Evolutionary conservation across 2,797 vertebrate genomes (phyloP).

Genomic region (Capromys pilorides): DNA sequence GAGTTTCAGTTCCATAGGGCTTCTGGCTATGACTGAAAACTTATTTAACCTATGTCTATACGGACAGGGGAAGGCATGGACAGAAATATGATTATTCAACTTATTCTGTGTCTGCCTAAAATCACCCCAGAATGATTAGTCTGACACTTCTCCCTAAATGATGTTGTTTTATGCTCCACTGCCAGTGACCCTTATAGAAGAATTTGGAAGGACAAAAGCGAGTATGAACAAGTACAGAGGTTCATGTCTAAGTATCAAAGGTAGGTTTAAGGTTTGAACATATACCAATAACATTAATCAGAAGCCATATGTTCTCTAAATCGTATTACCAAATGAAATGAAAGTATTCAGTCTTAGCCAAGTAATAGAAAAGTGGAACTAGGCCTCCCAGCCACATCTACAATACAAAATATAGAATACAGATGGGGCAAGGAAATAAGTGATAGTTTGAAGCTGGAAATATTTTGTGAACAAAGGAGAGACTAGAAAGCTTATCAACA

Average conservation of each 20-base stretch:
- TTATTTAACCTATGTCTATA: constrained; percentile 62
- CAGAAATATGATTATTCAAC: constrained; percentile 32
- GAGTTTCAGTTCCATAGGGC: constrained; percentile 43
- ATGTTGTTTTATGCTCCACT: not conserved
- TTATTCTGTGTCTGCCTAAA: constrained; percentile 48
- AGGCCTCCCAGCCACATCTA: not conserved
- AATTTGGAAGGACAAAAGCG: constrained; percentile 62
- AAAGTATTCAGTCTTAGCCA: not conserved
- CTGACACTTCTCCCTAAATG: constrained; percentile 42
- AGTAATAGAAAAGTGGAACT: not conserved
- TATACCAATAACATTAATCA: constrained; percentile 49
- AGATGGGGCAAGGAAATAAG: not conserved
- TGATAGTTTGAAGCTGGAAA: not conserved
- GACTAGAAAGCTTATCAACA: not conserved
- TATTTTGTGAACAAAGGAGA: not conserved
- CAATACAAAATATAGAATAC: not conserved
- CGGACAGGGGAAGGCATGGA: constrained; percentile 51
- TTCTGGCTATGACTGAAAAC: constrained; percentile 59
- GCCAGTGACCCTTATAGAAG: not conserved
- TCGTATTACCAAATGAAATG: not conserved
- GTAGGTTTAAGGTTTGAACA: constrained; percentile 71
- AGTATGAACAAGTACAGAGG: constrained; percentile 51
- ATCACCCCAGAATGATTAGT: constrained; percentile 33
- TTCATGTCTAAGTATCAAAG: constrained; percentile 64
- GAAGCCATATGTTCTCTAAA: constrained; percentile 13